A percentile compares a stretch with the other conserved stretches of the same genome.
Conservation (phyloP, 2,113 vertebrate species). For the Porphyrio hochstetteri region DNA sequence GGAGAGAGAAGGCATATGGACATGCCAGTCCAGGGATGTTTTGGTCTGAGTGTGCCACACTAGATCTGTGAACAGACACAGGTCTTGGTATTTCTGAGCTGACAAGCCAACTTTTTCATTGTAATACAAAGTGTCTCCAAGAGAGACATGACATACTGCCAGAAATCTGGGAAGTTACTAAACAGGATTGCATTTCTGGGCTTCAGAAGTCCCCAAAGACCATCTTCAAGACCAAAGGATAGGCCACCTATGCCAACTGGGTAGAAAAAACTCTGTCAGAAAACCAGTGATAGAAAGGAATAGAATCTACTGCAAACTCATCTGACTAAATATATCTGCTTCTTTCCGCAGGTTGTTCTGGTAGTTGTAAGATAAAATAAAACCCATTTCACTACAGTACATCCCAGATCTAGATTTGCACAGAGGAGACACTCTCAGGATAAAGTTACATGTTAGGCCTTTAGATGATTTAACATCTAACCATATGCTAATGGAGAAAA, state of each 20-base stretch:
- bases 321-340: neutral
- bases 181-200: neutral
- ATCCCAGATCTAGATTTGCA: neutral
- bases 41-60: neutral
- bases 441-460: neutral
- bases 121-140: neutral
- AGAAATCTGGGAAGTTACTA: neutral
- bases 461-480: slow-evolving; percentile 7
- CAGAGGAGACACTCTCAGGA: neutral
- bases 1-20: neutral
- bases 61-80: neutral
- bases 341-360: neutral
- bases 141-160: neutral
- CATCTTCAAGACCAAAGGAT: neutral
- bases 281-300: neutral
- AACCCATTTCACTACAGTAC: neutral
- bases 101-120: neutral
- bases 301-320: neutral
- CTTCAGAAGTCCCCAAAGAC: neutral
- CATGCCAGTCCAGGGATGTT: neutral
- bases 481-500: slow-evolving; percentile 5
- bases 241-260: neutral
- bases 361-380: neutral
- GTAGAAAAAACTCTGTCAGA: neutral
- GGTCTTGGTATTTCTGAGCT: neutral